Base-by-base conservation (phyloP, 2,797 vertebrate genomes). In the Picus viridis region DNA sequence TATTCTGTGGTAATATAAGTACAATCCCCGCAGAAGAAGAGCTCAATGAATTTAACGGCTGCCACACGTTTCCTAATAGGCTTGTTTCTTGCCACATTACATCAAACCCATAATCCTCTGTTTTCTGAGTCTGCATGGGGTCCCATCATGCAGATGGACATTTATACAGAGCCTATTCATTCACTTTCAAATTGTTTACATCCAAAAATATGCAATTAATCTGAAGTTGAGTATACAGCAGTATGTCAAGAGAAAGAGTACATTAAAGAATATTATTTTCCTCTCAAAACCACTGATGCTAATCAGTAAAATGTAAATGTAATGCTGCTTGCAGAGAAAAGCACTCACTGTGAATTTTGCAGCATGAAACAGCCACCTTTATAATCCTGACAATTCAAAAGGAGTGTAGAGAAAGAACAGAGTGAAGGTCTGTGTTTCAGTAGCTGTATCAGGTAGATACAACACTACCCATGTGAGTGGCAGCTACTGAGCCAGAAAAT, bases 401-500 rank as follows among this genome's bases (percentile, higher is more conserved):
- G 45, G 12, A 87, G 22, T 9, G 62, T 26, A 65, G 70, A 67
- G 57, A 53, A 49, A 67, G 59, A 77, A 47, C 16, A 58, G 56
- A 92, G 70, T 49, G 67, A 89, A 90, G 57, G 0, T 2, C 10
- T 34, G 51, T 88, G 58, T 71, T 94, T 91, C 87, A 62, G 61
- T 54, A 53, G 39, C 49, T 76, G 54, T 76, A 59, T 54, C 57
- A 56, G 49, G 61, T 88, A 86, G 71, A 29, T 51, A 30, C 36
- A 69, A 94, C 39, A 54, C 73, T 70, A 92, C 82, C 76, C 73
- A 47, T 83, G 89, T 89, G 89, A 65, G 85, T 82, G 79, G 69
- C 22, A 59, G 71, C 58, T 91, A 86, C 68, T 90, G 89, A 94
- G 74, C 59, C 83, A 93, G 89, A 95, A 95, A 96, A 95, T 93